Conservation (phyloP, 64 coral and sea anemone genomes). For the Catalaphyllia jardinei region DNA sequence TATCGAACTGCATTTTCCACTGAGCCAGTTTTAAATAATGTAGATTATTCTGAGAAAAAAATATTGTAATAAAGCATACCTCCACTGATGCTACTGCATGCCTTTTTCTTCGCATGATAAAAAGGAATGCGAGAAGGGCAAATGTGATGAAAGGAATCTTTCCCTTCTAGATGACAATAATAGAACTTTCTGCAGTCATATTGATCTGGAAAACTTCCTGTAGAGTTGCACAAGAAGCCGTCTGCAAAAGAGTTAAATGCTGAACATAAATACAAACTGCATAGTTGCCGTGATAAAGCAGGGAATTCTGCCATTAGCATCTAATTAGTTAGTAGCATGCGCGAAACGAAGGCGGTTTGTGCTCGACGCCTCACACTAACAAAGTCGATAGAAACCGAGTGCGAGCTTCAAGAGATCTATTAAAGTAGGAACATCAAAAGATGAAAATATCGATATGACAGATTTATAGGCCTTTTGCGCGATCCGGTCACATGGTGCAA, state of each 20-base stretch:
- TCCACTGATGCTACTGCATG: not conserved
- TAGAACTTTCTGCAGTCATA: conserved; percentile 13
- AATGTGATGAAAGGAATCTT: not conserved
- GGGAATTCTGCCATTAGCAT: not conserved
- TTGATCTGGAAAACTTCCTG: not conserved
- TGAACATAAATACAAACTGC: not conserved
- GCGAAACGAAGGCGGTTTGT: too few relatives aligned
- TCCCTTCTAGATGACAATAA: not conserved
- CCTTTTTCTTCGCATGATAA: not conserved
- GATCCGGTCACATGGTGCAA: too few relatives aligned
- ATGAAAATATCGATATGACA: too few relatives aligned
- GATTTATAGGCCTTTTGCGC: too few relatives aligned
- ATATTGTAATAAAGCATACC: not conserved
- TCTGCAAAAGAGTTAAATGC: not conserved
- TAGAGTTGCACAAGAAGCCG: not conserved
- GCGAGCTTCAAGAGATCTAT: too few relatives aligned
- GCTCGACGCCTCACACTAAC: too few relatives aligned
- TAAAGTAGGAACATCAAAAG: too few relatives aligned
- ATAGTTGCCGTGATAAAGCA: not conserved
- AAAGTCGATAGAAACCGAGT: too few relatives aligned
- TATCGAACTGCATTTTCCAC: too few relatives aligned
- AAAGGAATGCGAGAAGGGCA: not conserved
- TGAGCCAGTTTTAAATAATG: too few relatives aligned
- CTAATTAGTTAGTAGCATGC: too few relatives aligned
- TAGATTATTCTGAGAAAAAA: not conserved